A percentile compares a stretch with the other conserved stretches of the same genome.
phyloP scores from a whole-genome alignment of 2,888 invertebrate genomes.

The Mechanitis messenoides region DNA sequence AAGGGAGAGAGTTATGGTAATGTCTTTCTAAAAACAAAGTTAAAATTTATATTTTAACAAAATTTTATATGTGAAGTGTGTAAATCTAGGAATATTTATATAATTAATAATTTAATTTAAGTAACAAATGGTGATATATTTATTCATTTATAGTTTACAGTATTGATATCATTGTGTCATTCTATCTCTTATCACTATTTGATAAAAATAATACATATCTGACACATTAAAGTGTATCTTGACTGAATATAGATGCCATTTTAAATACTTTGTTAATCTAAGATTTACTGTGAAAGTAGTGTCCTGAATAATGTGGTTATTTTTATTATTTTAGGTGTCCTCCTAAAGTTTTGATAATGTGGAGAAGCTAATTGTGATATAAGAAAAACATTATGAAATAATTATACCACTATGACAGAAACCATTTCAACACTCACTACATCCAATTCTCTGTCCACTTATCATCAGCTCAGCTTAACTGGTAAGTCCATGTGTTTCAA shows the following conservation, averaged over 20 bases:
- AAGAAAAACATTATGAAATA: conserved; percentile 33
- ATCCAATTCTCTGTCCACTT: conserved; percentile 66
- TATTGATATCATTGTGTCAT: not conserved
- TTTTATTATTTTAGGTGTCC: too few relatives aligned
- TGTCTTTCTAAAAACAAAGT: too few relatives aligned
- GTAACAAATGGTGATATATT: too few relatives aligned
- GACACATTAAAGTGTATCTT: not conserved
- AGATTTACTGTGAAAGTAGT: too few relatives aligned
- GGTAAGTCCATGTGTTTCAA: conserved; percentile 40
- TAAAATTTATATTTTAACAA: too few relatives aligned
- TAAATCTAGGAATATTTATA: too few relatives aligned
- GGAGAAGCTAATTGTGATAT: conserved; percentile 21
- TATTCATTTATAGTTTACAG: not conserved
- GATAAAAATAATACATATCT: conserved; percentile 1
- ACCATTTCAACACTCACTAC: conserved; percentile 58
- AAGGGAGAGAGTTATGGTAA: not conserved
- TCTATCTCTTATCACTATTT: conserved; percentile 2
- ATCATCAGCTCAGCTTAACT: conserved; percentile 70
- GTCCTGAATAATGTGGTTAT: too few relatives aligned
- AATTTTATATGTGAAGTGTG: too few relatives aligned
- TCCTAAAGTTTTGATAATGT: conserved; percentile 14
- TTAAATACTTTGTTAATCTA: too few relatives aligned
- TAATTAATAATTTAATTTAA: too few relatives aligned
- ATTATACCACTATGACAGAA: conserved; percentile 61
- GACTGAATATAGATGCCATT: too few relatives aligned